Evolutionary conservation across 2,888 invertebrate genomes (phyloP).

Genomic region (Troides helena): DNA sequence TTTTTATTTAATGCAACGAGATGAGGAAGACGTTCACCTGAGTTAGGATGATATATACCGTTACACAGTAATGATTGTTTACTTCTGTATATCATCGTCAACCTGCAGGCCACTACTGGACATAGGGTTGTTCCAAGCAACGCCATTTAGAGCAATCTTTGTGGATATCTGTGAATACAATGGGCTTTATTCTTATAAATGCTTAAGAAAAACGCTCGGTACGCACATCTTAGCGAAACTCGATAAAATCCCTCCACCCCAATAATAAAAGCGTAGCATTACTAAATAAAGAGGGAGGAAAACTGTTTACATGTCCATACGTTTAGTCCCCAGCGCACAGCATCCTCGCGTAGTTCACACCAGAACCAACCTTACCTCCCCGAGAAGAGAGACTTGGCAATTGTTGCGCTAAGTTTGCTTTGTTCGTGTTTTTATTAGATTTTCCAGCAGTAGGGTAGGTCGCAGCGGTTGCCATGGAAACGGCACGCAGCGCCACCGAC

Average conservation of each 20-base stretch:
- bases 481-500: slow-evolving; percentile 47
- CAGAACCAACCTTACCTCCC: slow-evolving; percentile 29
- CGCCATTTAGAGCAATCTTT: no score
- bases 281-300: slow-evolving; percentile 55
- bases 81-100: no score
- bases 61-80: no score
- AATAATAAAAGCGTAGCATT: slow-evolving; percentile 54
- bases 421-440: slow-evolving; percentile 57
- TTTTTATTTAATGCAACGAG: no score
- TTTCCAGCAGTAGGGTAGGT: slow-evolving; percentile 58
- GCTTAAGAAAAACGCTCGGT: background rate
- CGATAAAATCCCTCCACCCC: slow-evolving; percentile 39
- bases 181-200: no score
- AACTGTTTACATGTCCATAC: slow-evolving; percentile 49
- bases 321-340: slow-evolving; percentile 42
- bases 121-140: no score
- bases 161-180: no score
- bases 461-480: slow-evolving; percentile 53
- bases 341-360: slow-evolving; percentile 22
- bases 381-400: slow-evolving; percentile 26
- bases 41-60: no score
- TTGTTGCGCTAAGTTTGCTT: slow-evolving; percentile 26
- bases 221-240: background rate
- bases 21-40: no score
- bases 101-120: no score